Evolutionary conservation across 1,140 invertebrate species (phyloP).

Genomic region (Trichonephila clavata): DNA sequence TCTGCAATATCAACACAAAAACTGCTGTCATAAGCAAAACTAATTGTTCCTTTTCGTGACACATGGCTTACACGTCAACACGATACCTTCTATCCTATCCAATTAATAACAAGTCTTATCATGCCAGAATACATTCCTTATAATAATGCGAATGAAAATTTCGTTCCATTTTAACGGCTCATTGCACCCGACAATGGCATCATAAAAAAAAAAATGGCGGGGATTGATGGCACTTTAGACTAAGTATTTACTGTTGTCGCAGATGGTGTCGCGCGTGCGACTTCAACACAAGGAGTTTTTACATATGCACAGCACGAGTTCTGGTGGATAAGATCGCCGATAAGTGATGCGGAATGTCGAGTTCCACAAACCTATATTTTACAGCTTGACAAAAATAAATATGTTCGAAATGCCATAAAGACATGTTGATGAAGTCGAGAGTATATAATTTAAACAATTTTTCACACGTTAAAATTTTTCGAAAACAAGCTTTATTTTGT

Average conservation of each 20-base stretch:
- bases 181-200: constrained; percentile 35
- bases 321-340: background rate
- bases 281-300: background rate
- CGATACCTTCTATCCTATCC: background rate
- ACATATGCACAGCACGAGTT: background rate
- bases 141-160: background rate
- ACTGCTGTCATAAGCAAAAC: background rate
- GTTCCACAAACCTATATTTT: constrained; percentile 51
- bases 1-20: background rate
- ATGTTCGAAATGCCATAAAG: background rate
- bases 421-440: too few relatives aligned
- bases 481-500: too few relatives aligned
- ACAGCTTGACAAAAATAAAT: constrained; percentile 24
- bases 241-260: background rate
- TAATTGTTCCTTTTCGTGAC: background rate
- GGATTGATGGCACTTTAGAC: background rate
- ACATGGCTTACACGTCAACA: background rate
- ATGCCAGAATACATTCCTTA: background rate
- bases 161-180: constrained; percentile 48
- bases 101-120: background rate
- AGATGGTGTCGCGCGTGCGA: constrained; percentile 1
- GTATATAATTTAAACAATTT: too few relatives aligned
- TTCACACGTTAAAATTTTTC: too few relatives aligned
- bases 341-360: constrained; percentile 47
- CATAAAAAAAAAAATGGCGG: background rate